Evolutionary conservation across 2,797 vertebrate genomes (phyloP).

Genomic region (Hybognathus amarus): DNA sequence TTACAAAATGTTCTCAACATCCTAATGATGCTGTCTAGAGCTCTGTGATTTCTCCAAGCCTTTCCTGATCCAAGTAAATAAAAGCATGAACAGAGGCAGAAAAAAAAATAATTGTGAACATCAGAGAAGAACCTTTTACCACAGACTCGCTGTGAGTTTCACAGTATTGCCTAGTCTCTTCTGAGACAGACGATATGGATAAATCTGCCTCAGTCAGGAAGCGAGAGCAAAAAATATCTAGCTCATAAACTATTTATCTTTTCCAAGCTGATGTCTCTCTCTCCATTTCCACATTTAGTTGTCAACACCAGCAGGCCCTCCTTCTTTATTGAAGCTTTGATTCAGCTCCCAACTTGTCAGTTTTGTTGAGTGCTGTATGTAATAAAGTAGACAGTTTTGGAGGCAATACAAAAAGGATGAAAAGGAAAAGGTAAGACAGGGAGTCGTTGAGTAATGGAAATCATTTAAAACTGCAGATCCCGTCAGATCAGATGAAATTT

Average conservation of each 20-base stretch:
- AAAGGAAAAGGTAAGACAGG: conserved; percentile 51
- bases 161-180: conserved; percentile 17
- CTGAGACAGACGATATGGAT: conserved; percentile 50
- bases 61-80: conserved; percentile 30
- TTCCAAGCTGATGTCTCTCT: conserved; percentile 69
- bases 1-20: conserved; percentile 9
- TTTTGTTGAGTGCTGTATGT: conserved; percentile 73
- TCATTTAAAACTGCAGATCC: conserved; percentile 57
- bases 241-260: conserved; percentile 79
- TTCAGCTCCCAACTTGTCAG: conserved; percentile 76
- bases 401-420: conserved; percentile 60
- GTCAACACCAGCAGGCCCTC: conserved; percentile 74
- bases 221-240: conserved; percentile 75
- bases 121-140: neutral
- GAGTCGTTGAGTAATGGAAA: conserved; percentile 62
- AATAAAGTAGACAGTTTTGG: conserved; percentile 78
- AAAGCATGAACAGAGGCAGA: conserved; percentile 5
- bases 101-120: neutral
- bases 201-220: conserved; percentile 66
- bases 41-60: conserved; percentile 10
- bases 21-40: conserved; percentile 21
- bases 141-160: neutral
- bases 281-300: conserved; percentile 65
- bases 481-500: conserved; percentile 59
- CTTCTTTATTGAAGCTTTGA: conserved; percentile 79